Percentiles rank a stretch among this genome's conserved stretches.
phyloP scores from a whole-genome alignment of 2,888 invertebrate genomes.

The Stramonita haemastoma region DNA sequence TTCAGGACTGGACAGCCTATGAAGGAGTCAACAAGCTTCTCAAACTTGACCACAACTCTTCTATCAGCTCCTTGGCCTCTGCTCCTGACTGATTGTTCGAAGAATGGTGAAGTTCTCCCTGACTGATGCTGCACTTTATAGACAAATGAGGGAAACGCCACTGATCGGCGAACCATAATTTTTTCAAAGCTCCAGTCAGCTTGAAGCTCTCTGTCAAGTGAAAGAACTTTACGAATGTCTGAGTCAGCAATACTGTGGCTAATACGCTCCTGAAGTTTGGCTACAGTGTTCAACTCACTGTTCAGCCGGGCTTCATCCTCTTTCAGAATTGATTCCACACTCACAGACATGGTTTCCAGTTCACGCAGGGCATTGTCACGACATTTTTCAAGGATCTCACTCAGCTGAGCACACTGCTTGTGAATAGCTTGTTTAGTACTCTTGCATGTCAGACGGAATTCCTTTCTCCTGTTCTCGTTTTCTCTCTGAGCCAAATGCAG shows the following conservation, averaged over 20 bases:
- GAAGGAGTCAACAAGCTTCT: neutral
- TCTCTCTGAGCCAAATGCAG: neutral
- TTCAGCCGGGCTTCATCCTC: neutral
- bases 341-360: neutral
- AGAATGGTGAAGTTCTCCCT: neutral
- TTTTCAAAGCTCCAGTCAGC: neutral
- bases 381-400: neutral
- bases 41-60: neutral
- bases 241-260: neutral
- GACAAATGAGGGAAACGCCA: neutral
- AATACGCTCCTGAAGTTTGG: neutral
- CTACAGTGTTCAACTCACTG: neutral
- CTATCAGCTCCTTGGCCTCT: neutral
- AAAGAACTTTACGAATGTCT: neutral
- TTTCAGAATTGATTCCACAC: neutral
- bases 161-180: neutral
- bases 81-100: neutral
- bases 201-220: conserved; percentile 14
- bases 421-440: neutral
- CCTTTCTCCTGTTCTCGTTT: neutral
- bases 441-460: neutral
- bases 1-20: neutral
- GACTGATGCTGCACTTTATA: neutral
- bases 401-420: neutral
- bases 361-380: conserved; percentile 24